Evolutionary conservation across 2,797 vertebrate species (phyloP).

Genomic region (Bradypodion pumilum): DNA sequence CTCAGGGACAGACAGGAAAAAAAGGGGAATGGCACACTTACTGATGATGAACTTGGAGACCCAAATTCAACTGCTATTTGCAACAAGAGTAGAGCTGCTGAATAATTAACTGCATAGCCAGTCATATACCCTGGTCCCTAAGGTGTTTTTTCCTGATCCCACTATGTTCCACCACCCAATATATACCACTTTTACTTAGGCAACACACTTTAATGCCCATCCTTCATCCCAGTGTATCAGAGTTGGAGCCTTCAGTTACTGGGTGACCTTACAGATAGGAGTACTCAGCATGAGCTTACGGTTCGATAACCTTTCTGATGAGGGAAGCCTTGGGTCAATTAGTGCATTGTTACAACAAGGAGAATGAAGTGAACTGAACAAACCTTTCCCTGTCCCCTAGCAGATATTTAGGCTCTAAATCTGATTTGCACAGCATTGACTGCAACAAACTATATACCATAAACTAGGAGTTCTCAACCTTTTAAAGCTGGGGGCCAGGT

Average conservation of each 20-base stretch:
- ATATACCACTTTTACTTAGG: background rate
- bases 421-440: background rate
- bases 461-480: no score
- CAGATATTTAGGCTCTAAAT: background rate
- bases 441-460: background rate
- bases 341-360: background rate
- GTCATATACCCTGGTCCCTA: background rate
- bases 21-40: no score
- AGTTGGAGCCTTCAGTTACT: background rate
- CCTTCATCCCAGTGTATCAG: background rate
- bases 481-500: no score
- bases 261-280: background rate
- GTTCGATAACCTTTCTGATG: background rate
- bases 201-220: no score
- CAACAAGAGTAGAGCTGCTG: no score
- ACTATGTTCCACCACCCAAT: background rate
- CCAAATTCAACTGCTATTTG: no score
- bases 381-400: background rate
- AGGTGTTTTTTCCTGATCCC: no score
- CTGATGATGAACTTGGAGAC: no score
- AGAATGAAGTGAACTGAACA: background rate
- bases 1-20: no score
- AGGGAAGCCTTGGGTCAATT: background rate
- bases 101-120: no score
- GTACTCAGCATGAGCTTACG: background rate